A percentile compares a stretch with the other conserved stretches of the same genome.
phyloP scores from a whole-genome alignment of 2,797 vertebrate species.

The Sebastes taczanowskii region DNA sequence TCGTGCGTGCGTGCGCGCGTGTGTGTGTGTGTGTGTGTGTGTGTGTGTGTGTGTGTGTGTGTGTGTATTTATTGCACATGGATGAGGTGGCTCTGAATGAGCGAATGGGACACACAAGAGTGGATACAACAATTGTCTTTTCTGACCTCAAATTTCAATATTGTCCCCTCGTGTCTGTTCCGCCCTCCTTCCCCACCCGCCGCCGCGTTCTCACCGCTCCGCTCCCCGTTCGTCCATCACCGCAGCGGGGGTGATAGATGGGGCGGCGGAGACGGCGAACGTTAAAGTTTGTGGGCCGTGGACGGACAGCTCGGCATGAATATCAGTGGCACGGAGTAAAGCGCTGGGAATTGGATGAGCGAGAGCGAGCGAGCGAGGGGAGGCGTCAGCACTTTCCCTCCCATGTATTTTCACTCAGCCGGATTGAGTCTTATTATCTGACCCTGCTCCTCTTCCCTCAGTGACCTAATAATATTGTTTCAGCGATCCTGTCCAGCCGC shows the following conservation, averaged over 20 bases:
- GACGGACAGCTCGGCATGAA: slow-evolving; percentile 76
- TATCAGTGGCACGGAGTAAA: slow-evolving; percentile 66
- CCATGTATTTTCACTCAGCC: slow-evolving; percentile 80
- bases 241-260: slow-evolving; percentile 72
- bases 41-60: slow-evolving; percentile 22
- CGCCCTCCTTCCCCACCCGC: not conserved
- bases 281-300: slow-evolving; percentile 84
- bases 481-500: slow-evolving; percentile 72
- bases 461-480: slow-evolving; percentile 86
- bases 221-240: slow-evolving; percentile 61
- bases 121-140: slow-evolving; percentile 73
- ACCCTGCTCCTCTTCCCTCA: slow-evolving; percentile 76
- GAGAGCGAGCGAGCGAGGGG: slow-evolving; percentile 51
- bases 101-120: slow-evolving; percentile 66
- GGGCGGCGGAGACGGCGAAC: slow-evolving; percentile 54
- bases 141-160: slow-evolving; percentile 80
- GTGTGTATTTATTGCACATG: slow-evolving; percentile 42
- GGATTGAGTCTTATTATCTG: slow-evolving; percentile 85
- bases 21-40: slow-evolving; percentile 11
- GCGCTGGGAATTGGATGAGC: slow-evolving; percentile 72
- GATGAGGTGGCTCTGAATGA: slow-evolving; percentile 62
- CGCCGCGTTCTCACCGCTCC: not conserved
- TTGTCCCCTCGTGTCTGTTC: slow-evolving; percentile 34
- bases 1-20: not conserved
- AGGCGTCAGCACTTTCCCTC: slow-evolving; percentile 84